These are phyloP conservation scores for Scelioninae gen. 1 DNA, from an alignment of 2,888 invertebrate species.

Conservation along the genomic window DNA sequence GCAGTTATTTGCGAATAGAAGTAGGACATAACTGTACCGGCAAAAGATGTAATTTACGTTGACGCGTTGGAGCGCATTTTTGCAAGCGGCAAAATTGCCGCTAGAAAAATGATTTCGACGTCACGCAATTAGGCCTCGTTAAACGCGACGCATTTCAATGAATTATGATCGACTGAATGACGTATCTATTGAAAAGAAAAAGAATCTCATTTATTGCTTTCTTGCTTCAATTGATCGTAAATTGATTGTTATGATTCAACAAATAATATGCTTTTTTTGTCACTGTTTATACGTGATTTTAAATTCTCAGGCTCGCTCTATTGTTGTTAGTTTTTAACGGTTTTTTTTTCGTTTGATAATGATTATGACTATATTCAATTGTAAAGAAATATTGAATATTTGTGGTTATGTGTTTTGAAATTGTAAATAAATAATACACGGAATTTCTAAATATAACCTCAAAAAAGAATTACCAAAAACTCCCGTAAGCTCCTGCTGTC, in stretches of 20 bases:
- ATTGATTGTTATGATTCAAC: no score
- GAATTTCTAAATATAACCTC: conserved; percentile 20
- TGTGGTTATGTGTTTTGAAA: no score
- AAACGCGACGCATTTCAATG: no score
- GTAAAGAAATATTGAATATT: no score
- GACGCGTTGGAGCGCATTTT: conserved; percentile 16
- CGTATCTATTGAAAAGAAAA: no score
- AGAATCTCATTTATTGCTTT: no score
- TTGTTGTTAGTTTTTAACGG: not conserved
- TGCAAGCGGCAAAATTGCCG: conserved; percentile 11
- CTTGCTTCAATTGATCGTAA: no score
- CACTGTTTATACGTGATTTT: not conserved
- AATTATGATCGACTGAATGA: no score
- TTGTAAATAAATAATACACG: not conserved
- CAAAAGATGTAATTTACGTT: conserved; percentile 43
- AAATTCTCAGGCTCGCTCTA: no score
- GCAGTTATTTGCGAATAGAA: conserved; percentile 55
- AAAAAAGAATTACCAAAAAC: conserved; percentile 10
- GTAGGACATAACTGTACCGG: conserved; percentile 64
- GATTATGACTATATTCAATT: no score
- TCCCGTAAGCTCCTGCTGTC: conserved; percentile 8
- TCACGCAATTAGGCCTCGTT: not conserved
- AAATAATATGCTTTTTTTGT: no score
- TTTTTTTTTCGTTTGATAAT: no score
- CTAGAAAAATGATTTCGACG: not conserved